Percentiles rank a stretch among this genome's conserved stretches.
Evolutionary conservation across 1,140 invertebrate genomes (phyloP).

Genomic region (Brachionus calyciflorus): DNA sequence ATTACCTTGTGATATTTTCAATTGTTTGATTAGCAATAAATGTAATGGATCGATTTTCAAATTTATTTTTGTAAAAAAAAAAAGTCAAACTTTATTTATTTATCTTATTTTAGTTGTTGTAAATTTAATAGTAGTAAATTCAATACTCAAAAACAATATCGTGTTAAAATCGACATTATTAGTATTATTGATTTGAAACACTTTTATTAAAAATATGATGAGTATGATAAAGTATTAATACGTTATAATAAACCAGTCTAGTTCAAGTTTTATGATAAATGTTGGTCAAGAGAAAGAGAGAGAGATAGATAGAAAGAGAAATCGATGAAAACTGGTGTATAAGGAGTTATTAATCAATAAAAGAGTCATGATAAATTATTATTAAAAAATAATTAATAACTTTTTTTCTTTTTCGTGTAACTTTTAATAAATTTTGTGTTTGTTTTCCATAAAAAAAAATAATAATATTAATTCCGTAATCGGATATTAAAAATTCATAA

Average conservation of each 20-base stretch:
- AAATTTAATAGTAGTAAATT: too few species aligned
- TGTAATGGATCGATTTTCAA: slow-evolving; percentile 26
- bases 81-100: slow-evolving; percentile 20
- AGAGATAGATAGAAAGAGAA: too few species aligned
- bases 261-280: too few species aligned
- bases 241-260: too few species aligned
- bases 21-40: slow-evolving; percentile 17
- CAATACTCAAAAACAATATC: not conserved
- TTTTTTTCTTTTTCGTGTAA: slow-evolving; percentile 8
- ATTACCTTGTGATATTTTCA: not conserved
- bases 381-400: not conserved
- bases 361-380: slow-evolving; percentile 30
- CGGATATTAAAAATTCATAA: slow-evolving; percentile 36
- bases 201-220: too few species aligned
- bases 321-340: too few species aligned
- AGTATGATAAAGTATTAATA: too few species aligned
- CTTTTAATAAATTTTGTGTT: slow-evolving; percentile 17
- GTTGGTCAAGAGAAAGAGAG: too few species aligned
- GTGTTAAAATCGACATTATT: not conserved
- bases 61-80: too few species aligned
- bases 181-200: too few species aligned
- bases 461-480: not conserved
- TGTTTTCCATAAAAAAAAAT: too few species aligned
- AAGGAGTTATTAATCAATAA: slow-evolving; percentile 42
- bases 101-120: slow-evolving; percentile 18